Conservation (phyloP, 2,113 vertebrate species). For the Patagioenas fasciata region DNA sequence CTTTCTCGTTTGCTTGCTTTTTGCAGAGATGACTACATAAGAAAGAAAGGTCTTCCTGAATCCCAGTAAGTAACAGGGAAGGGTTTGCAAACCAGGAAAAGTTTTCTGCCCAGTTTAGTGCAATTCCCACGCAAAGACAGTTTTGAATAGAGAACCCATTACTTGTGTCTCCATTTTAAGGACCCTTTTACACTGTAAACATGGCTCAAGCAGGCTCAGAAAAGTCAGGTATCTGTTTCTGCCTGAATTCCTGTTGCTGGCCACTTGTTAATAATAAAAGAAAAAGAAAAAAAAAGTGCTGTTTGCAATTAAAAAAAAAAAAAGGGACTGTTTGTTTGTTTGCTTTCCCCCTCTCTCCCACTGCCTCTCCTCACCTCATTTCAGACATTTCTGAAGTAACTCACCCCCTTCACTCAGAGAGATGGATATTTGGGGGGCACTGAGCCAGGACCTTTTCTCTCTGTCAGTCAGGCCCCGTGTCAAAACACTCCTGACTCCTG, state of each 20-base stretch:
- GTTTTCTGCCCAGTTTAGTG: neutral
- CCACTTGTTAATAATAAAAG: neutral
- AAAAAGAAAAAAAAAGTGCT: neutral
- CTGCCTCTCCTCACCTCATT: neutral
- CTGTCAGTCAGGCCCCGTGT: neutral
- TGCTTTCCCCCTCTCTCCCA: neutral
- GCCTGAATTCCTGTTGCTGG: neutral
- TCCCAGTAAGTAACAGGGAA: neutral
- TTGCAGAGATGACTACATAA: neutral
- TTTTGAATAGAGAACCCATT: neutral
- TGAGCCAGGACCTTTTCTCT: conserved; percentile 51
- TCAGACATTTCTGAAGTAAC: conserved; percentile 18
- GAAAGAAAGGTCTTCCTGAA: neutral
- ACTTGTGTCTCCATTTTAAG: neutral
- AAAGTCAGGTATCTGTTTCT: neutral
- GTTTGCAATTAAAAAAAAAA: too few relatives aligned
- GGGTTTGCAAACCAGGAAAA: neutral
- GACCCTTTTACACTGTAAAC: neutral
- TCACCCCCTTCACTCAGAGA: neutral
- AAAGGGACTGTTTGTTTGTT: neutral
- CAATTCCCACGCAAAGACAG: neutral
- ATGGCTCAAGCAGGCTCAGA: neutral
- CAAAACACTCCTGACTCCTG: conserved; percentile 39
- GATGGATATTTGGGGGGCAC: neutral
- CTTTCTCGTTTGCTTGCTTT: neutral